These are phyloP conservation scores for Neodon shergylaensis DNA, from an alignment of 2,113 vertebrate species.

Conservation along the genomic window DNA sequence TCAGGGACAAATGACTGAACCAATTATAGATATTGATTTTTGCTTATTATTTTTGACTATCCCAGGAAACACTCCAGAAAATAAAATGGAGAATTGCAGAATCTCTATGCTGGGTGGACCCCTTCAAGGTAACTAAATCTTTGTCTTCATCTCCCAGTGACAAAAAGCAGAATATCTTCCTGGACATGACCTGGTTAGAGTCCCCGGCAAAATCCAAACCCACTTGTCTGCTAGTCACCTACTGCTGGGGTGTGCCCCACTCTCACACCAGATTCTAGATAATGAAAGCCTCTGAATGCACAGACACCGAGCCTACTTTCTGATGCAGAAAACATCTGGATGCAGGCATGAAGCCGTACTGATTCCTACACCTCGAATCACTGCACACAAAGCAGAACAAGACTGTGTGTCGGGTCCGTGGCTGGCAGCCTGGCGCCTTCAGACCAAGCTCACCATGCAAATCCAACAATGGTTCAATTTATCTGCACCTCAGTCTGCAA, in stretches of 20 bases:
- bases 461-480: not conserved
- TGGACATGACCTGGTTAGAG: not conserved
- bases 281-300: not conserved
- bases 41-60: slow-evolving; percentile 38
- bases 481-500: slow-evolving; percentile 50
- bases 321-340: not conserved
- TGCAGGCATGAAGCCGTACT: not conserved
- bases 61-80: slow-evolving; percentile 36
- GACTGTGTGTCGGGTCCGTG: not conserved
- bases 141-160: slow-evolving; percentile 19
- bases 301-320: not conserved
- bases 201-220: not conserved
- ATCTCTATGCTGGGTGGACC: not conserved
- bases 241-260: not conserved
- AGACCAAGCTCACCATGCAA: not conserved
- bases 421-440: not conserved
- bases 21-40: slow-evolving; percentile 51
- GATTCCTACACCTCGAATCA: not conserved
- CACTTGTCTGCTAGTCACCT: not conserved
- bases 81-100: slow-evolving; percentile 20
- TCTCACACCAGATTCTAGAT: not conserved
- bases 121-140: not conserved
- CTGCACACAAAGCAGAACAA: not conserved
- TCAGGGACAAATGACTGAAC: slow-evolving; percentile 51
- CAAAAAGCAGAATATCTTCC: not conserved